Percentiles rank a stretch among this genome's conserved stretches.
Evolutionary conservation across 2,888 invertebrate genomes (phyloP).

Genomic region (Eudemis profundana): DNA sequence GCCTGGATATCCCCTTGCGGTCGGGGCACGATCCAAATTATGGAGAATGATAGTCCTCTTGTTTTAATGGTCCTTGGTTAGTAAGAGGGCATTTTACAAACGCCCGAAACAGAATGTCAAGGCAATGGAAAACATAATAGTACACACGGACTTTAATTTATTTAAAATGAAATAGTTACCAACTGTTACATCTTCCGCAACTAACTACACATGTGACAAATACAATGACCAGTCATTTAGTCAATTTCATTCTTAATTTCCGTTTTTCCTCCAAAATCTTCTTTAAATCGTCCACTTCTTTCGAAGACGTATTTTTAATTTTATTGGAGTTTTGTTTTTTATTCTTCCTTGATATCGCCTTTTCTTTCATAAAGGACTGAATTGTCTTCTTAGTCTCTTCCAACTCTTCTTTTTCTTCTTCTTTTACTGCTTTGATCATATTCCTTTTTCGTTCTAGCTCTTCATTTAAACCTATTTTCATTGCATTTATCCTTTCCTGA

Average conservation of each 20-base stretch:
- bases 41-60: too few relatives aligned
- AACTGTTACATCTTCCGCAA: too few relatives aligned
- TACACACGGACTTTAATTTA: neutral
- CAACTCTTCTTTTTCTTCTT: slow-evolving; percentile 75
- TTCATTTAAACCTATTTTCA: slow-evolving; percentile 81
- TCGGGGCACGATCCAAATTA: too few relatives aligned
- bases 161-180: neutral
- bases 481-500: slow-evolving; percentile 80
- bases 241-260: slow-evolving; percentile 63
- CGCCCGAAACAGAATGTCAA: too few relatives aligned
- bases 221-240: slow-evolving; percentile 16
- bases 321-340: slow-evolving; percentile 58
- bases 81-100: too few relatives aligned
- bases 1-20: too few relatives aligned
- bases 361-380: slow-evolving; percentile 67
- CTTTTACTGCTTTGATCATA: slow-evolving; percentile 74
- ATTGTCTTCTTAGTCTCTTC: slow-evolving; percentile 77
- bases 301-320: slow-evolving; percentile 54
- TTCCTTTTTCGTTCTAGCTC: slow-evolving; percentile 80
- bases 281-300: slow-evolving; percentile 78
- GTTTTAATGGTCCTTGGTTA: too few relatives aligned
- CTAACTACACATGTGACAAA: neutral
- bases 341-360: slow-evolving; percentile 59
- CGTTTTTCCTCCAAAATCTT: slow-evolving; percentile 80
- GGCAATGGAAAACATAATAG: too few relatives aligned